Percentiles rank a stretch among this genome's conserved stretches.
Conservation (phyloP, 1,140 invertebrate genomes). For the Leptinotarsa defecta region DNA sequence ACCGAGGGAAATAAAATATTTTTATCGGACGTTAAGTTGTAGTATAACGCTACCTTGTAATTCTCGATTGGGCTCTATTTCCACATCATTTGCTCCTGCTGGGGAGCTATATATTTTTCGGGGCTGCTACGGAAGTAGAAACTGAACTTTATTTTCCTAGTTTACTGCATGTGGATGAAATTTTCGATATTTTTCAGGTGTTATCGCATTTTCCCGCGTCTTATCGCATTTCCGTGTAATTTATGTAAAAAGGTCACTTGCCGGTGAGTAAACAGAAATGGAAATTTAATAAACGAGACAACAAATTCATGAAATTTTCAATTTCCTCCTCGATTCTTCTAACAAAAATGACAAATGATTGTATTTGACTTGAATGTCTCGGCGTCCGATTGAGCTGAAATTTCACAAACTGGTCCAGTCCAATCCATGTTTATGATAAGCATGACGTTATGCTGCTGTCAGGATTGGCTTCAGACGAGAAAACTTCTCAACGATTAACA, state of each 20-base stretch:
- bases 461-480: no score
- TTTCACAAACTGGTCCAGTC: no score
- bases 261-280: neutral
- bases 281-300: neutral
- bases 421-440: no score
- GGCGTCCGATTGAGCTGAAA: no score
- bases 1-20: slow-evolving; percentile 10
- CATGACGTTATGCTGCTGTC: no score
- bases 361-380: no score
- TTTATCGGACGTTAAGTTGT: slow-evolving; percentile 19
- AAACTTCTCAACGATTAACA: no score
- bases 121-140: slow-evolving; percentile 7
- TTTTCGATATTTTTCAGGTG: slow-evolving; percentile 9
- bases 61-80: slow-evolving; percentile 18
- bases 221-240: slow-evolving; percentile 14
- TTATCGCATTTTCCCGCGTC: slow-evolving; percentile 10
- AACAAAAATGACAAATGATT: no score
- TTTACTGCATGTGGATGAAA: slow-evolving; percentile 17
- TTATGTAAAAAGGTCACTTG: slow-evolving; percentile 10
- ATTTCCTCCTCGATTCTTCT: neutral
- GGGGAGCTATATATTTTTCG: slow-evolving; percentile 9
- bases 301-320: neutral
- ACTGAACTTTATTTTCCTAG: slow-evolving; percentile 18
- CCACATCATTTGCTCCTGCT: slow-evolving; percentile 5
- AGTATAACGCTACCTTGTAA: slow-evolving; percentile 18